Evolutionary conservation across 1,140 invertebrate genomes (phyloP).

Genomic region (Oryzaephilus surinamensis): DNA sequence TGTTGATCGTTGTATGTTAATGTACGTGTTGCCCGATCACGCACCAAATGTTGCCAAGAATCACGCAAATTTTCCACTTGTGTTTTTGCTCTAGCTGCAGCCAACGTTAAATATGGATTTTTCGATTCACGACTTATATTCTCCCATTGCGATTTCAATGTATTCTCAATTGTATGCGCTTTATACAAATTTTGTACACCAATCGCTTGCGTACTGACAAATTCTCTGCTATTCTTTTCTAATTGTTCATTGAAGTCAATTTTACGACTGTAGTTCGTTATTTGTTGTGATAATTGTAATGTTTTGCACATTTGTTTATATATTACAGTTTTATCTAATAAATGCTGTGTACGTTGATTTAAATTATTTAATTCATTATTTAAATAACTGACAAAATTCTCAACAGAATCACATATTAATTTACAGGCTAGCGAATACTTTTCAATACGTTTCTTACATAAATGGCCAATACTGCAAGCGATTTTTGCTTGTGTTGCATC

Average conservation of each 20-base stretch:
- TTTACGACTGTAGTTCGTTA: no score
- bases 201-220: slow-evolving; percentile 6
- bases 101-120: slow-evolving; percentile 53
- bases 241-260: slow-evolving; percentile 10
- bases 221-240: slow-evolving; percentile 17
- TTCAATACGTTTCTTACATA: slow-evolving; percentile 69
- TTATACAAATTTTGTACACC: slow-evolving; percentile 45
- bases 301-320: slow-evolving; percentile 35
- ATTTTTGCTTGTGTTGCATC: slow-evolving; percentile 81
- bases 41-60: slow-evolving; percentile 83
- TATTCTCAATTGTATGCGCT: slow-evolving; percentile 44
- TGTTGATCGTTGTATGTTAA: slow-evolving; percentile 89
- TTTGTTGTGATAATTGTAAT: slow-evolving; percentile 20
- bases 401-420: slow-evolving; percentile 54
- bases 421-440: slow-evolving; percentile 50
- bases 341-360: slow-evolving; percentile 39
- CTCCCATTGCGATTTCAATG: slow-evolving; percentile 60
- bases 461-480: slow-evolving; percentile 80
- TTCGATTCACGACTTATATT: slow-evolving; percentile 52
- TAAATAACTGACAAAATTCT: slow-evolving; percentile 51
- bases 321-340: slow-evolving; percentile 22
- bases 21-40: slow-evolving; percentile 72
- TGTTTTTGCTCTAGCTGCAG: slow-evolving; percentile 59
- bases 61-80: slow-evolving; percentile 71
- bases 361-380: slow-evolving; percentile 43